A percentile compares a stretch with the other conserved stretches of the same genome.
Conservation (phyloP, 2,888 invertebrate genomes). For the Andrena fulva region DNA sequence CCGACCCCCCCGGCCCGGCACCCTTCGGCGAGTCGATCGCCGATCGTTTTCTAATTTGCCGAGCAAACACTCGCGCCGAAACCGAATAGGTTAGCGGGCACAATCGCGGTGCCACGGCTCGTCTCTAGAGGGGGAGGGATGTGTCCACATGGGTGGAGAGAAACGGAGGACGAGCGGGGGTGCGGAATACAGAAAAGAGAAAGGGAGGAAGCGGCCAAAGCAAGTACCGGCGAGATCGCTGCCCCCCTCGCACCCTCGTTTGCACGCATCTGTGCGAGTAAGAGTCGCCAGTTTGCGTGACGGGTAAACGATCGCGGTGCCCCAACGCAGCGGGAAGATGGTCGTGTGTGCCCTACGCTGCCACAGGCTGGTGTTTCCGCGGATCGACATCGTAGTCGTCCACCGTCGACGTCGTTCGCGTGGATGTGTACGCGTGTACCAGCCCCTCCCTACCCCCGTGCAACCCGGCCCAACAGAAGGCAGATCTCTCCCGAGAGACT, state of each 20-base stretch:
- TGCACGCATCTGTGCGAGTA: conserved; percentile 51
- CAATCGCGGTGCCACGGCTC: conserved; percentile 50
- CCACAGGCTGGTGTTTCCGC: conserved; percentile 24
- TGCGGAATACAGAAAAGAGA: conserved; percentile 20
- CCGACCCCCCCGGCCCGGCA: conserved; percentile 57
- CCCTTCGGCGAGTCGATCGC: conserved; percentile 78
- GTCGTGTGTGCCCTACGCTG: conserved; percentile 68
- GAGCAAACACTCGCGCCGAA: conserved; percentile 79
- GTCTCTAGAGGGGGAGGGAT: conserved; percentile 33
- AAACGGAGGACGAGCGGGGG: conserved; percentile 18
- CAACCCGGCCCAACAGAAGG: conserved; percentile 83
- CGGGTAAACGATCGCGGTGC: conserved; percentile 39
- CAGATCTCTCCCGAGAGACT: conserved; percentile 85
- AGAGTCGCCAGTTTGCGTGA: conserved; percentile 18
- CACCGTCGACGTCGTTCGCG: conserved; percentile 26
- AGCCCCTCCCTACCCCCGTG: conserved; percentile 70
- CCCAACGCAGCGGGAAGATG: not conserved
- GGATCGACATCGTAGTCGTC: conserved; percentile 32
- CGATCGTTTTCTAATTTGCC: conserved; percentile 84
- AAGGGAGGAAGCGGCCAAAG: conserved; percentile 49
- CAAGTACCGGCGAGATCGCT: conserved; percentile 65
- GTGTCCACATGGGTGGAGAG: conserved; percentile 22
- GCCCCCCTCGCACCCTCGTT: conserved; percentile 48
- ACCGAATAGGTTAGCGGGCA: conserved; percentile 66
- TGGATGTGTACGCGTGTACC: conserved; percentile 61